Conservation (phyloP, 2,888 invertebrate species). For the Papilio gigon region DNA sequence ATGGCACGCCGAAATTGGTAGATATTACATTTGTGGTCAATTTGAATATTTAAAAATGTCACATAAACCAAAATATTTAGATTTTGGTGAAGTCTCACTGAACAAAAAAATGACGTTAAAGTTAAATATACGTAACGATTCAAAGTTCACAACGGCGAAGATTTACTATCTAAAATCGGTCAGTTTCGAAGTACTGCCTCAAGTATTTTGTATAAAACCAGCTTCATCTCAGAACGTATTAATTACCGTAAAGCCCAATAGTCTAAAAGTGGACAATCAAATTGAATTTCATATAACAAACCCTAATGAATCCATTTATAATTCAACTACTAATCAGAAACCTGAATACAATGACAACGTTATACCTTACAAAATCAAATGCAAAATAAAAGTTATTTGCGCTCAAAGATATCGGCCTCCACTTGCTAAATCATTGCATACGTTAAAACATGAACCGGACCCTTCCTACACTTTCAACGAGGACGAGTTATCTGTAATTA, state of each 20-base stretch:
- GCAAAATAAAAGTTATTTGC: constrained; percentile 58
- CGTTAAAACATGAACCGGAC: constrained; percentile 58
- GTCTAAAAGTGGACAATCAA: constrained; percentile 56
- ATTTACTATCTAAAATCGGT: constrained; percentile 66
- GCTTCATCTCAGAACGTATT: constrained; percentile 59
- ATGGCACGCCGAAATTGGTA: constrained; percentile 72
- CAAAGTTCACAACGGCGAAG: constrained; percentile 64
- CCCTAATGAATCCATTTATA: constrained; percentile 48
- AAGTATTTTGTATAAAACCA: constrained; percentile 63
- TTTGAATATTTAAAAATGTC: constrained; percentile 75
- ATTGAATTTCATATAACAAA: constrained; percentile 65
- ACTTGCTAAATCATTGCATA: constrained; percentile 66
- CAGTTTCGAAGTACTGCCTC: constrained; percentile 70
- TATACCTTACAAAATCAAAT: constrained; percentile 57
- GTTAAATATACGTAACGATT: constrained; percentile 73
- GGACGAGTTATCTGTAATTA: constrained; percentile 52
- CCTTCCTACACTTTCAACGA: constrained; percentile 61
- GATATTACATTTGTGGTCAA: constrained; percentile 82
- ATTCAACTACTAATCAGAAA: constrained; percentile 29
- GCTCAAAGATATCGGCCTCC: constrained; percentile 47
- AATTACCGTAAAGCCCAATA: constrained; percentile 62
- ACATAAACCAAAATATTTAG: constrained; percentile 72
- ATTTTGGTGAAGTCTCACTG: constrained; percentile 72
- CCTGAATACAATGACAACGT: constrained; percentile 52
- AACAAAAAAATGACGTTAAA: constrained; percentile 62